A percentile compares a stretch with the other conserved stretches of the same genome.
phyloP scores from a whole-genome alignment of 2,888 invertebrate genomes.

The Monochamus alternatus region DNA sequence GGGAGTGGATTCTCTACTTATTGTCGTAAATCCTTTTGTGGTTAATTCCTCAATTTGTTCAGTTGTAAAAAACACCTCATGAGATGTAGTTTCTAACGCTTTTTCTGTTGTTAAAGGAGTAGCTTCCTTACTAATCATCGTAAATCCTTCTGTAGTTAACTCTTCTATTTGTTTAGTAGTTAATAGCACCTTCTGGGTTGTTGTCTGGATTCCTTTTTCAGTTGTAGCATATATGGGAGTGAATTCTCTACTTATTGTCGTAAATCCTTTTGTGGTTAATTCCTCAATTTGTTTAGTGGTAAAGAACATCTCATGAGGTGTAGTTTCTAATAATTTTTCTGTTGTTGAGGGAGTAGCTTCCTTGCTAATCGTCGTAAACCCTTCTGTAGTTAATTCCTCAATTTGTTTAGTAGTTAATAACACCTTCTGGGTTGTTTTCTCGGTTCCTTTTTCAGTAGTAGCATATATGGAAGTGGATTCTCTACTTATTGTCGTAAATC shows the following conservation, averaged over 20 bases:
- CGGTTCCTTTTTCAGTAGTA: slow-evolving; percentile 13
- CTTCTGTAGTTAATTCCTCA: slow-evolving; percentile 23
- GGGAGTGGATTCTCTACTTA: background rate
- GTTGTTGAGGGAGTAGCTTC: background rate
- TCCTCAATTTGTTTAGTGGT: slow-evolving; percentile 45
- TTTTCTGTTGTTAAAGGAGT: no score
- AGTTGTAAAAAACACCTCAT: slow-evolving; percentile 7
- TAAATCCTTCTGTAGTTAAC: slow-evolving; percentile 7
- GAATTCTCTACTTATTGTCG: slow-evolving; percentile 5
- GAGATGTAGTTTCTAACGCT: background rate
- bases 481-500: slow-evolving; percentile 11
- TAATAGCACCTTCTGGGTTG: slow-evolving; percentile 39
- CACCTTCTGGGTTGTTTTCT: slow-evolving; percentile 16
- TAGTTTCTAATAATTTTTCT: background rate
- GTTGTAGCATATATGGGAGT: slow-evolving; percentile 10
- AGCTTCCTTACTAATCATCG: no score
- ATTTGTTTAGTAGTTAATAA: slow-evolving; percentile 30
- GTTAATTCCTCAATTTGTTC: slow-evolving; percentile 2
- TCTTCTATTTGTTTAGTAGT: slow-evolving; percentile 37
- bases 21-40: background rate
- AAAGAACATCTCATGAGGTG: slow-evolving; percentile 41
- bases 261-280: slow-evolving; percentile 40
- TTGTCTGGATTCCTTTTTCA: slow-evolving; percentile 25
- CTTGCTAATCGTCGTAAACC: background rate
- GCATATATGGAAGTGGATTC: slow-evolving; percentile 16